phyloP scores from a whole-genome alignment of 2,113 vertebrate species.

The Propithecus coquereli region DNA sequence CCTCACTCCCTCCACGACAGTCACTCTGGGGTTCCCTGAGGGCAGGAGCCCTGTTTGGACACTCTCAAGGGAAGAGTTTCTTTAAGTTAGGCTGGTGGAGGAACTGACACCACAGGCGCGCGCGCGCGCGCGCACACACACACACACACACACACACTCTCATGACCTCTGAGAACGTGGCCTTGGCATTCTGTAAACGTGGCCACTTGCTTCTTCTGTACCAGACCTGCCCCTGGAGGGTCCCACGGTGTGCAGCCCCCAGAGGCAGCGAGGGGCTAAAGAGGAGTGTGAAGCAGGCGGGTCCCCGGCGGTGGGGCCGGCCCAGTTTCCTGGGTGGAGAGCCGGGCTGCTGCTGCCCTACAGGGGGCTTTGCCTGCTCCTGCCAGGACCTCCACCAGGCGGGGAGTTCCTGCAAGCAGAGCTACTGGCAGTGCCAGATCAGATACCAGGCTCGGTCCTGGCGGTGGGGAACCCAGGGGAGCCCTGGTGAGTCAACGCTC shows the following conservation, averaged over 20 bases:
- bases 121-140: too few species aligned
- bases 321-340: neutral
- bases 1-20: neutral
- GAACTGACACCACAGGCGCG: neutral
- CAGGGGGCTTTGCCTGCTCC: neutral
- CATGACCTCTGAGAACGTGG: neutral
- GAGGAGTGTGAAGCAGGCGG: neutral
- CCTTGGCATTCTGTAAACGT: neutral
- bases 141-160: too few species aligned
- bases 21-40: neutral
- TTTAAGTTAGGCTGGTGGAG: neutral
- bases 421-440: constrained; percentile 24
- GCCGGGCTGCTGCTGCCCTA: neutral
- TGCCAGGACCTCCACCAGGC: neutral
- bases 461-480: neutral
- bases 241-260: neutral
- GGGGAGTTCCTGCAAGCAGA: neutral
- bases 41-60: neutral
- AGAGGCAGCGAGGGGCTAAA: neutral
- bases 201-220: neutral
- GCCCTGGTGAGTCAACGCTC: constrained; percentile 25
- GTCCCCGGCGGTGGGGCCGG: neutral
- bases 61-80: neutral
- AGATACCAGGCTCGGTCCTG: constrained; percentile 9
- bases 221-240: neutral